Conservation (phyloP, 2,113 vertebrate genomes). For the Mionectes macconnelli region DNA sequence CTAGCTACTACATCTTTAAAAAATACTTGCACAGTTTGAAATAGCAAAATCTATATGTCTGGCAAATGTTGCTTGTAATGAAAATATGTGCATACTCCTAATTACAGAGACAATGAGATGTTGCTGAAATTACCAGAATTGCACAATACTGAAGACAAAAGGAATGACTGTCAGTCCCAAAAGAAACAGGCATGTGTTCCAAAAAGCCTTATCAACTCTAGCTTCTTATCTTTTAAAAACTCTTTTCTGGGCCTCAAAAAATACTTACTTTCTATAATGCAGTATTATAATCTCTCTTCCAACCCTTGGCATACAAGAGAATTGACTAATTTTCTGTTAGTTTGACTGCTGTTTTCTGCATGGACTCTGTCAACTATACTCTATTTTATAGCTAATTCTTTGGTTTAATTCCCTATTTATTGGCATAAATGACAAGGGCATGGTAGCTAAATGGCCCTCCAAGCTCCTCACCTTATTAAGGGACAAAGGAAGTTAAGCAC, state of each 20-base stretch:
- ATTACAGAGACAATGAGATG: background rate
- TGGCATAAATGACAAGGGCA: background rate
- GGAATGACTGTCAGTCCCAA: background rate
- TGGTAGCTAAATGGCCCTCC: background rate
- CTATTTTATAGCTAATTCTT: background rate
- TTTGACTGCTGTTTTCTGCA: background rate
- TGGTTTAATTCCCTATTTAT: background rate
- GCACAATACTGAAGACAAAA: background rate
- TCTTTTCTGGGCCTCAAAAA: background rate
- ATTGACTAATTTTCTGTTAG: conserved; percentile 2
- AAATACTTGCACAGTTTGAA: background rate
- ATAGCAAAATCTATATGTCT: background rate
- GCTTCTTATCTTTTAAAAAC: background rate
- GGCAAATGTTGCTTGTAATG: background rate
- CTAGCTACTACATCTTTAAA: background rate
- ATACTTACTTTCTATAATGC: background rate
- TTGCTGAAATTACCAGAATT: conserved; percentile 12
- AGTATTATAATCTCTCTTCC: background rate
- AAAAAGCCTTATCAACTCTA: background rate
- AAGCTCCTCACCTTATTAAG: background rate
- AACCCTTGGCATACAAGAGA: background rate
- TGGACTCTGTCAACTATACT: background rate
- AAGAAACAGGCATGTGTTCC: background rate
- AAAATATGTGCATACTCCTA: conserved; percentile 32
- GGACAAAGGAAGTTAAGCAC: background rate